Evolutionary conservation across 2,888 invertebrate genomes (phyloP).

Genomic region (Malthinus seriepunctatus): DNA sequence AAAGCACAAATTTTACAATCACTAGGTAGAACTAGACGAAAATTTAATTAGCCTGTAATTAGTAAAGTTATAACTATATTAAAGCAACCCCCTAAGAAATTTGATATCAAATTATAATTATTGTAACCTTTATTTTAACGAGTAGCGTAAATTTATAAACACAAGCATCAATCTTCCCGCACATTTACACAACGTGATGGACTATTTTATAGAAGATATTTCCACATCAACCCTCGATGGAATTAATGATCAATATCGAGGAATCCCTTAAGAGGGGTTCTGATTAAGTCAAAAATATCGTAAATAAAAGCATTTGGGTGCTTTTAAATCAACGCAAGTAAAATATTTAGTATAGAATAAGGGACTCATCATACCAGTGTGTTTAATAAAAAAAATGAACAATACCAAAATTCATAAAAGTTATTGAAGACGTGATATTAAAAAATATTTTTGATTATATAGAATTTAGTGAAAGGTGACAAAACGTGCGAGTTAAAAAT

Average conservation of each 20-base stretch:
- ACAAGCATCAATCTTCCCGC: constrained; percentile 16
- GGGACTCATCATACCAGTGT: no score
- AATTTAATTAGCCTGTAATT: no score
- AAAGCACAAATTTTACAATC: no score
- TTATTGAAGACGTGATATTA: no score
- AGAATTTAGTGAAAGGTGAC: no score
- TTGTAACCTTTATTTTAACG: constrained; percentile 13
- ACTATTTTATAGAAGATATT: constrained; percentile 23
- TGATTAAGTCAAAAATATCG: constrained; percentile 24
- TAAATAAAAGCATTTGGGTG: constrained; percentile 18
- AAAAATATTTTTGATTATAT: no score
- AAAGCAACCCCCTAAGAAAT: constrained; percentile 6
- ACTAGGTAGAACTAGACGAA: no score
- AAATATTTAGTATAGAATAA: no score
- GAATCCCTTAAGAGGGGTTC: constrained; percentile 19
- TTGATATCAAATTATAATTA: constrained; percentile 1
- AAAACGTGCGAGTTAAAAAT: no score
- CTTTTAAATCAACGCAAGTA: neutral
- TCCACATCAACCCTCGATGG: constrained; percentile 16
- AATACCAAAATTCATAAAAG: no score
- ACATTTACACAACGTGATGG: constrained; percentile 21
- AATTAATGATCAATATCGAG: constrained; percentile 30
- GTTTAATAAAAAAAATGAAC: no score
- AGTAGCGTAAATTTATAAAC: constrained; percentile 8
- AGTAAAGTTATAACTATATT: constrained; percentile 6